A percentile compares a stretch with the other conserved stretches of the same genome.
These are phyloP conservation scores for Bruchidius siliquastri DNA, from an alignment of 2,888 invertebrate species.

Conservation along the genomic window DNA sequence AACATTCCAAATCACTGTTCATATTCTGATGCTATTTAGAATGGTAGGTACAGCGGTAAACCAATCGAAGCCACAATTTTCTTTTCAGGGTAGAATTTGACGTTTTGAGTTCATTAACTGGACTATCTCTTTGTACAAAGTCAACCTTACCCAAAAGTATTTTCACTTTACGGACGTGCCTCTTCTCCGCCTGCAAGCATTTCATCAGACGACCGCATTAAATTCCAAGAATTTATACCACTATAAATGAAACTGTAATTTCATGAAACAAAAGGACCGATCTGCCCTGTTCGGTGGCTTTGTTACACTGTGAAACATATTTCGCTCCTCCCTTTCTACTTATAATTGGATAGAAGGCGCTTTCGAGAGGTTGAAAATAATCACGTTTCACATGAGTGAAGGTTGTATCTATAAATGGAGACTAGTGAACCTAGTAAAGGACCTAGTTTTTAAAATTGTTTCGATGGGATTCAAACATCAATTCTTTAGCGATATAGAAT, in stretches of 20 bases:
- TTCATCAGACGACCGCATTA: neutral
- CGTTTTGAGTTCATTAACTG: too few species aligned
- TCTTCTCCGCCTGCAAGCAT: neutral
- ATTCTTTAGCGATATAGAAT: too few species aligned
- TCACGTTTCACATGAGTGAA: neutral
- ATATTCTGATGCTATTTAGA: too few species aligned
- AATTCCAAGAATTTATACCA: neutral
- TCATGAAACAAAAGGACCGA: neutral
- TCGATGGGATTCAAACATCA: too few species aligned
- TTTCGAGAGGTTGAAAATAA: neutral
- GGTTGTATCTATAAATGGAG: too few species aligned
- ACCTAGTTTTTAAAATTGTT: too few species aligned
- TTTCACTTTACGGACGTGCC: neutral
- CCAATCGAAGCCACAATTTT: too few species aligned
- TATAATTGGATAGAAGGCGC: neutral
- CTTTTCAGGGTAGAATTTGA: too few species aligned
- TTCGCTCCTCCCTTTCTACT: neutral
- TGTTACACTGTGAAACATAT: neutral
- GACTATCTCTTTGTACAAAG: neutral
- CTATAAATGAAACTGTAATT: neutral
- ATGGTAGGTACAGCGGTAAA: too few species aligned
- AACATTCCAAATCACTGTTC: too few species aligned
- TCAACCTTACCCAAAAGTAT: neutral
- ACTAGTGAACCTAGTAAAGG: too few species aligned
- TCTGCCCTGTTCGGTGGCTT: neutral